Percentiles rank a stretch among this genome's conserved stretches.
These are phyloP conservation scores for Fabriciana adippe DNA, from an alignment of 2,888 invertebrate genomes.

Conservation along the genomic window DNA sequence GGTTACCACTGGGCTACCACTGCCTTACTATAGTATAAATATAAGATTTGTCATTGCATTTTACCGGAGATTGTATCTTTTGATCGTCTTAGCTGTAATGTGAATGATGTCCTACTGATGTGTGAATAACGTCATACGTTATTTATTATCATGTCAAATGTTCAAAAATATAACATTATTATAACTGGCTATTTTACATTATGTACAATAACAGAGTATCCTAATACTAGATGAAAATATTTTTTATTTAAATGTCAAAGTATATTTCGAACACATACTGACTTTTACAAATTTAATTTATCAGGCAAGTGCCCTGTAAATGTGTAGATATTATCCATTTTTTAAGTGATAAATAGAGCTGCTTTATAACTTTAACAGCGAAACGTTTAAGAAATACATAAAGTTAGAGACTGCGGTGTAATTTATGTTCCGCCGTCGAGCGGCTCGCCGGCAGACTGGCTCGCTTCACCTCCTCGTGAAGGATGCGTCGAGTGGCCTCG, in stretches of 20 bases:
- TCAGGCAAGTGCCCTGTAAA: slow-evolving; percentile 1
- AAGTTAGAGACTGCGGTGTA: slow-evolving; percentile 17
- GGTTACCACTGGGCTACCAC: no score
- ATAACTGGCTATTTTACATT: no score
- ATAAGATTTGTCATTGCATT: no score
- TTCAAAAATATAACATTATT: no score
- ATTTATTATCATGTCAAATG: no score
- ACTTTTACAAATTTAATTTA: slow-evolving; percentile 6
- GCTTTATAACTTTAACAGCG: slow-evolving; percentile 4
- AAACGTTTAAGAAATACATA: slow-evolving; percentile 17
- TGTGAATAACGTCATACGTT: no score
- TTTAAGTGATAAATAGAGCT: neutral
- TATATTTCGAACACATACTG: neutral
- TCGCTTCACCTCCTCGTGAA: slow-evolving; percentile 22
- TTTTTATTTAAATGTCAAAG: neutral
- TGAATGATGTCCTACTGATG: no score
- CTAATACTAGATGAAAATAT: no score
- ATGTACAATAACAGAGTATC: no score
- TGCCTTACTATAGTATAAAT: no score
- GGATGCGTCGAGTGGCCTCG: slow-evolving; percentile 32
- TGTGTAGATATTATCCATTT: neutral
- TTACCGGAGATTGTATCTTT: no score
- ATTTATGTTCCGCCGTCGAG: slow-evolving; percentile 24
- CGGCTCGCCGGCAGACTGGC: slow-evolving; percentile 22
- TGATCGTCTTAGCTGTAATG: no score